Base-by-base conservation (phyloP, 2,797 vertebrate genomes). In the Smutsia gigantea region DNA sequence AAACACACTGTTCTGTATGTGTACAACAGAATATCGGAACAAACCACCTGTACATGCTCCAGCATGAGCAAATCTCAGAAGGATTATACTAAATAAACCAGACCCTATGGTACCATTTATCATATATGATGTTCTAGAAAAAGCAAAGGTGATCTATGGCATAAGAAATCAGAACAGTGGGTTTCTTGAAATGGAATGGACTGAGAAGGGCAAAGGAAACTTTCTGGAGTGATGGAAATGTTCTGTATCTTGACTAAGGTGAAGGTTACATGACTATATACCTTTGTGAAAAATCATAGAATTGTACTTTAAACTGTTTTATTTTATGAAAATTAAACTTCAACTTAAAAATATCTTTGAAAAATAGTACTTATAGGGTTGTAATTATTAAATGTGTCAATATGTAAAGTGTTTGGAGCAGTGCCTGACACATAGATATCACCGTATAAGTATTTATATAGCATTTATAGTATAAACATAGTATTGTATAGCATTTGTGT, bases 301-400 rank as follows among this genome's bases (percentile, higher is more conserved):
- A 68, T 31, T 90, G 25, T 57, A 86, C n/a, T 85, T 84, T 68
- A 63, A 91, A 90, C 29, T 66, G 19, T 92, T 96, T 89, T 55
- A 59, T 42, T 68, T 37, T 49, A 82, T 69, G 29, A 86, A 86
- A 77, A 91, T 68, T 55, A 86, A 92, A 90, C 37, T 53, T 83
- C n/a, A 75, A 37, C 63, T 89, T 90, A 4, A 88, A 96, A 88
- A 68, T 86, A 79, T 59, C 25, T 82, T 94, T 66, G 18, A 87
- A 94, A 94, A 84, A 51, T 68, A 83, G 13, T 42, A 66, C 2
- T 92, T 53, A 83, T 17, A 71, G 34, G 29, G 37, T 63, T 82
- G 19, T 88, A 59, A 61, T 94, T 88, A 84, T 88, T 82, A 79
- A 82, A 81, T 59, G 18, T 88, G 29, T 82, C 92, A 79, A 37